A percentile compares a stretch with the other conserved stretches of the same genome.
Conservation (phyloP, 2,888 invertebrate genomes). For the Tryphoninae sp. region DNA sequence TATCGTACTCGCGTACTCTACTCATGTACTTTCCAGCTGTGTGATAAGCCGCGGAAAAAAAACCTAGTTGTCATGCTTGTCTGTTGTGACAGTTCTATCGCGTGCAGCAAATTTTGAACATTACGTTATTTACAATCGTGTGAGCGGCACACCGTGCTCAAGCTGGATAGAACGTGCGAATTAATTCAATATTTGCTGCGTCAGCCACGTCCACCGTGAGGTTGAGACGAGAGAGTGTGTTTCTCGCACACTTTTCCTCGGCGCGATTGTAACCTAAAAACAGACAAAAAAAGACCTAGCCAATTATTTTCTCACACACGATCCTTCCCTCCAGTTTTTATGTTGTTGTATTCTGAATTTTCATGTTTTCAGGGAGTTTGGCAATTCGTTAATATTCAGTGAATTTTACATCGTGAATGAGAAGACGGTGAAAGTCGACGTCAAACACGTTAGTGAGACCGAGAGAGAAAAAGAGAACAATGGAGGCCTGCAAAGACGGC, state of each 20-base stretch:
- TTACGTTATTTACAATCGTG: slow-evolving; percentile 3
- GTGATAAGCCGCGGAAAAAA: slow-evolving; percentile 49
- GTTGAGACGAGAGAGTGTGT: neutral
- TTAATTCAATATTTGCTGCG: slow-evolving; percentile 46
- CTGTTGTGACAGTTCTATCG: slow-evolving; percentile 65
- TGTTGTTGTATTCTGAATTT: slow-evolving; percentile 2
- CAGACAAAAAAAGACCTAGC: neutral
- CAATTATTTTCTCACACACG: neutral
- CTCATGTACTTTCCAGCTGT: slow-evolving; percentile 36
- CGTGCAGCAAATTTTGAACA: slow-evolving; percentile 1
- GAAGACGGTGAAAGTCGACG: slow-evolving; percentile 19
- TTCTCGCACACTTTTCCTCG: slow-evolving; percentile 16
- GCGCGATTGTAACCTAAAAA: slow-evolving; percentile 55
- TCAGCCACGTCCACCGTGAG: slow-evolving; percentile 40
- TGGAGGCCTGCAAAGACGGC: slow-evolving; percentile 71
- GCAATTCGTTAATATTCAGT: slow-evolving; percentile 35
- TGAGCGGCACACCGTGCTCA: neutral
- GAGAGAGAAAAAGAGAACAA: slow-evolving; percentile 49
- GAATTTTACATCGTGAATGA: slow-evolving; percentile 36
- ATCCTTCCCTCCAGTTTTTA: neutral
- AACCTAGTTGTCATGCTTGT: slow-evolving; percentile 69
- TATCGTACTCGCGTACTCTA: neutral
- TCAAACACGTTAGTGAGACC: slow-evolving; percentile 14
- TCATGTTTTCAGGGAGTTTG: slow-evolving; percentile 49
- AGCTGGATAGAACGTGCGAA: slow-evolving; percentile 12